Evolutionary conservation across 2,888 invertebrate species (phyloP).

Genomic region (Eupithecia centaureata): DNA sequence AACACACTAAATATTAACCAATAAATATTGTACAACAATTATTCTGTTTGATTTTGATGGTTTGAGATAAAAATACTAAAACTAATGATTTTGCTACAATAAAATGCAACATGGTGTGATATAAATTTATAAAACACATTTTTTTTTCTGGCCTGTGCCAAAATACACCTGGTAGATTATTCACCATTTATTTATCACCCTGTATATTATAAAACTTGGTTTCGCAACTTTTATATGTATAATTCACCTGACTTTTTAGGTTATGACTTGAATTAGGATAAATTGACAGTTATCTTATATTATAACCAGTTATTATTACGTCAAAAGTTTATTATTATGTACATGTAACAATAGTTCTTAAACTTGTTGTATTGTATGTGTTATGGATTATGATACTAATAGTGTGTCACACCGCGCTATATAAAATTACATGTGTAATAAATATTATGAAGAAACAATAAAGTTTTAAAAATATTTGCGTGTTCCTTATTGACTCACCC

Average conservation of each 20-base stretch:
- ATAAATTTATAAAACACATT: background rate
- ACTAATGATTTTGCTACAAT: background rate
- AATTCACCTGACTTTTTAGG: background rate
- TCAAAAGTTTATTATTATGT: conserved; percentile 82
- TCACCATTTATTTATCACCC: background rate
- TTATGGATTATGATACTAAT: conserved; percentile 69
- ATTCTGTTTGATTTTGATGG: background rate
- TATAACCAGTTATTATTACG: conserved; percentile 82
- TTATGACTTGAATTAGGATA: conserved; percentile 59
- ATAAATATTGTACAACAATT: background rate
- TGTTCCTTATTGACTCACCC: background rate
- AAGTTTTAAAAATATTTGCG: conserved; percentile 75
- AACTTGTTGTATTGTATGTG: conserved; percentile 82
- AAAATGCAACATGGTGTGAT: background rate
- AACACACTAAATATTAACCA: background rate
- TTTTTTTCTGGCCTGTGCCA: background rate
- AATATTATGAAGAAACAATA: conserved; percentile 83
- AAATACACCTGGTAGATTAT: background rate
- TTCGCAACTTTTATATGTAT: conserved; percentile 55
- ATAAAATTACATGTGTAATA: conserved; percentile 81
- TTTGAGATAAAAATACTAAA: background rate
- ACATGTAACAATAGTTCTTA: conserved; percentile 80
- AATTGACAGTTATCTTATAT: conserved; percentile 65
- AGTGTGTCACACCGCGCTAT: conserved; percentile 65
- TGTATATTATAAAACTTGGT: conserved; percentile 54